Evolutionary conservation across 2,113 vertebrate species (phyloP).

Genomic region (Daboia siamensis): DNA sequence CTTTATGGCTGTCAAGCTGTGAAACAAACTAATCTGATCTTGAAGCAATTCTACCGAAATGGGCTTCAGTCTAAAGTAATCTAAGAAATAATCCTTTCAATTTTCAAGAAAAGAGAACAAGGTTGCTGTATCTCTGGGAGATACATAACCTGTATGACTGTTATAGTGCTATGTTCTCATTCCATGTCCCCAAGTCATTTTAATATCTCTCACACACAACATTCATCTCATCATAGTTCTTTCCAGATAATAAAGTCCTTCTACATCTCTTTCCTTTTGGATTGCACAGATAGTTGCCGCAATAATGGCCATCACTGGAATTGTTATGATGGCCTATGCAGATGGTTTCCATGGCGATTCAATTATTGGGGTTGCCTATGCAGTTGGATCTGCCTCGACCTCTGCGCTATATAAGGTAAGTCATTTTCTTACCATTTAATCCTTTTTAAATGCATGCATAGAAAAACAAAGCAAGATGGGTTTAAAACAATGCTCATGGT

Average conservation of each 20-base stretch:
- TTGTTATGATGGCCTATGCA: slow-evolving; percentile 99
- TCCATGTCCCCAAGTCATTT: background rate
- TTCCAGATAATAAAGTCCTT: background rate
- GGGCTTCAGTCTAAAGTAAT: background rate
- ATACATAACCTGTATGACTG: background rate
- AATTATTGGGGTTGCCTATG: slow-evolving; percentile 92
- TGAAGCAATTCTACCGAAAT: background rate
- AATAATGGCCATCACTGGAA: slow-evolving; percentile 98
- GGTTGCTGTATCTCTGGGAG: background rate
- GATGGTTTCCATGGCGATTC: slow-evolving; percentile 97
- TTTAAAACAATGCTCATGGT: background rate
- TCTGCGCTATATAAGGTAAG: slow-evolving; percentile 94
- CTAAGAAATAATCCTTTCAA: slow-evolving; percentile 10
- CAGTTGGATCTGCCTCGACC: slow-evolving; percentile 94
- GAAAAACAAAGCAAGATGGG: background rate
- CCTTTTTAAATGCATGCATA: background rate
- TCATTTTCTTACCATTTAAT: background rate
- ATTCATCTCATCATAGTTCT: background rate
- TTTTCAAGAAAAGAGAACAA: background rate
- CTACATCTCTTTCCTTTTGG: slow-evolving; percentile 45
- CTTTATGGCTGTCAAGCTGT: background rate
- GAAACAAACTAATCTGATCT: background rate
- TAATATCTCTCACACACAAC: background rate
- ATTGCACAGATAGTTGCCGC: slow-evolving; percentile 91
- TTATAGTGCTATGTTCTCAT: slow-evolving; percentile 19